Evolutionary conservation across 2,113 vertebrate species (phyloP), one percentile per base, ranked within the genome.

Genomic region (Alethe diademata): DNA sequence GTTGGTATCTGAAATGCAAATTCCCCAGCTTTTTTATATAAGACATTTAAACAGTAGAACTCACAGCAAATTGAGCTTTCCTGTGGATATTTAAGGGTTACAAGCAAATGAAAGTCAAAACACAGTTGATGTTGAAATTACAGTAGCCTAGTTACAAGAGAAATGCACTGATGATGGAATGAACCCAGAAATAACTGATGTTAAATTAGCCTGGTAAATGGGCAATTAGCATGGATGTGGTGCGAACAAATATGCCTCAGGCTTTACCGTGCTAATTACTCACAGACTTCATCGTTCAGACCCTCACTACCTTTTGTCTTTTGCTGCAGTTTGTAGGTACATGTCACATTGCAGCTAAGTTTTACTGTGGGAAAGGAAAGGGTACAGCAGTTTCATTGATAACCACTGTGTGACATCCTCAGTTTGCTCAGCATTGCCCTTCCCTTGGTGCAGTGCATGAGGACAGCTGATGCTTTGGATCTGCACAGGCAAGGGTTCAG

Each of bases 191-290:
- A 92, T 93, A 96, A 89, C 57, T 48, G 85, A 61, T 58, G 65
- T 94, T 95, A 94, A 95, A 91, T 95, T 92, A 94, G 54, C 47
- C 58, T 29, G 64, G 86, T 78, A 90, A 97, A 94, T 92, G 84
- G 50, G 75, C 65, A 79, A 88, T 92, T 88, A 88, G 91, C 85
- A 87, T 35, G 61, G 78, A 78, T 47, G 86, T 73, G 75, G 57
- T 78, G 33, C 15, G 3, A 71, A 88, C 65, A 93, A 95, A 96
- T 93, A 80, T 51, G 85, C 92, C 70, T 93, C 74, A 69, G 93
- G 84, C 95, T 95, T 94, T 88, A 88, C 87, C 72, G 25, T 33
- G 62, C 71, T 96, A 95, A 96, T 96, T 97, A 92, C 43, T 88
- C 45, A 57, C 62, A 91, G 48, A 19, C 31, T 90, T 81, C 65